Evolutionary conservation across 2,888 invertebrate species (phyloP).

Genomic region (Beris chalybata): DNA sequence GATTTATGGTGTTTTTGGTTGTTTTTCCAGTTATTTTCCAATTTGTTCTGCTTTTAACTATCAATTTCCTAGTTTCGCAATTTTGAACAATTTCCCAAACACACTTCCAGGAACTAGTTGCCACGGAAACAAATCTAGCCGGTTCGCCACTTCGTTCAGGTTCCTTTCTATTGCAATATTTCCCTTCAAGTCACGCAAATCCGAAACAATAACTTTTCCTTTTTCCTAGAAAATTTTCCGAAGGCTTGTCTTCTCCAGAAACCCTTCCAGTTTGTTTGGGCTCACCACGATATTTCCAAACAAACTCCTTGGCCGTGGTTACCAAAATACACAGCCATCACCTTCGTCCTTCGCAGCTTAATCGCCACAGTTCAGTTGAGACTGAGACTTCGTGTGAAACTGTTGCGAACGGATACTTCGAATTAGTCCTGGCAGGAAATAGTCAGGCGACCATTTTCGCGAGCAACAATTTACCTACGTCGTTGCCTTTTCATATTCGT

Average conservation of each 20-base stretch:
- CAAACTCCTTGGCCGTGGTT: slow-evolving; percentile 21
- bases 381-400: slow-evolving; percentile 1
- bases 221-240: too few relatives aligned
- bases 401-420: neutral
- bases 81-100: too few relatives aligned
- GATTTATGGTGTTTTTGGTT: too few relatives aligned
- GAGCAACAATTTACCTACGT: neutral
- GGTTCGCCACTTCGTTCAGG: too few relatives aligned
- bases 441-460: neutral
- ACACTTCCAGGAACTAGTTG: too few relatives aligned
- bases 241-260: neutral
- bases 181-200: too few relatives aligned
- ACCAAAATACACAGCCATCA: neutral
- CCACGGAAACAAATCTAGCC: too few relatives aligned
- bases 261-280: neutral
- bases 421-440: neutral
- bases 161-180: too few relatives aligned
- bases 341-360: neutral
- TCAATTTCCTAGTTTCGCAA: too few relatives aligned
- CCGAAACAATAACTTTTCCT: too few relatives aligned
- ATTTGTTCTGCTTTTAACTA: too few relatives aligned
- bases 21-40: too few relatives aligned
- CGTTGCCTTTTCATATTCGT: neutral
- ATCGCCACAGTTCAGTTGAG: slow-evolving; percentile 3
- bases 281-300: slow-evolving; percentile 7